Evolutionary conservation across 1,140 invertebrate genomes (phyloP).

Genomic region (Drosophila sechellia): DNA sequence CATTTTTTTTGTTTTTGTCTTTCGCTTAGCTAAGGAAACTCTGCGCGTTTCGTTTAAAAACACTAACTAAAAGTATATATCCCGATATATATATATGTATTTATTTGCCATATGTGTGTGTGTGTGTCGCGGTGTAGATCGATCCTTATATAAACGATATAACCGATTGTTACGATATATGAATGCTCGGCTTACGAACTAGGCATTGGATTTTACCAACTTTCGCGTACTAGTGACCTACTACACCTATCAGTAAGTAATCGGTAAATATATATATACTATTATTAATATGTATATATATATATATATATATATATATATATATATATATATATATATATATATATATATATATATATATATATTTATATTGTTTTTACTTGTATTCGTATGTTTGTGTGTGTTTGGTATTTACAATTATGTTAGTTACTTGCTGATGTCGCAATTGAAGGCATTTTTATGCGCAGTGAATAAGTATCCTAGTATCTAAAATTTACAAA

Average conservation of each 20-base stretch:
- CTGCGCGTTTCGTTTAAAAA: slow-evolving; percentile 56
- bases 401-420: slow-evolving; percentile 66
- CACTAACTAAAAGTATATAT: slow-evolving; percentile 50
- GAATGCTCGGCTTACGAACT: slow-evolving; percentile 32
- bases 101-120: slow-evolving; percentile 25
- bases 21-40: slow-evolving; percentile 60
- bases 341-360: slow-evolving; percentile 22
- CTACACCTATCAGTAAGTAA: slow-evolving; percentile 26
- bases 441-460: slow-evolving; percentile 77
- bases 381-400: slow-evolving; percentile 16
- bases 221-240: slow-evolving; percentile 13
- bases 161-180: slow-evolving; percentile 35
- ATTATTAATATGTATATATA: slow-evolving; percentile 4
- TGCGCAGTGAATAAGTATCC: slow-evolving; percentile 61
- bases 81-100: slow-evolving; percentile 32
- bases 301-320: slow-evolving; percentile 24
- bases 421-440: slow-evolving; percentile 62
- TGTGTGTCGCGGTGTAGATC: slow-evolving; percentile 24
- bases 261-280: slow-evolving; percentile 21
- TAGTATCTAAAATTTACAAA: slow-evolving; percentile 55
- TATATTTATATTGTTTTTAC: slow-evolving; percentile 25
- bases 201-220: slow-evolving; percentile 52
- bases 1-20: slow-evolving; percentile 24
- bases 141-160: slow-evolving; percentile 40
- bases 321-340: slow-evolving; percentile 4